Evolutionary conservation across 2,113 vertebrate genomes (phyloP), one percentile per base, ranked within the genome.

Genomic region (Lichenostomus cassidix): DNA sequence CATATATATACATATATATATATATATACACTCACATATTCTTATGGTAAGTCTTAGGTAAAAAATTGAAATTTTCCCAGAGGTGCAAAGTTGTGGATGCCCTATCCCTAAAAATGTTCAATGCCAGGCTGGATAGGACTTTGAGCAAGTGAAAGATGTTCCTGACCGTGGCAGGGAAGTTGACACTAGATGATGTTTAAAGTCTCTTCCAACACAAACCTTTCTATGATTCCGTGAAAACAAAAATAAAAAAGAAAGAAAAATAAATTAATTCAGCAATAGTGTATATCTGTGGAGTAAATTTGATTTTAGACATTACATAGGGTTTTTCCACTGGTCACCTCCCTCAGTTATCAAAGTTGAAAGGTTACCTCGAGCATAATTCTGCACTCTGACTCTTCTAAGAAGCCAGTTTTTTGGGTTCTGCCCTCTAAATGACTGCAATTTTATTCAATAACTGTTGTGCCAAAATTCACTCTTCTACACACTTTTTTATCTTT

Each of bases 221-320:
- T 62, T 62, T 79, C 29, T 18, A 35, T 2, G 1, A 55, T 35
- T 47, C 13, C 49, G 25, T 56, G 29, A 35, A 69, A 68, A 37
- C 0, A 55, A 68, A 67, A 16, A 22, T 18, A 4, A 13, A 46
- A 67, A 55, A 91, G 29, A 1, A 5, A 1, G 0, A 8, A 59
- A 74, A 55, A 52, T 12, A 3, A 18, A 41, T 35, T 5, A 23
- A 27, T 14, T 41, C 8, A 50, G 4, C 27, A 29, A 14, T 33
- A 60, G 1, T 3, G 2, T 33, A 25, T 39, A 29, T 4, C 5
- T 25, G 4, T 55, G 24, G 8, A 86, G 4, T 37, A 53, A 42
- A 5, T 29, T 19, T 53, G 10, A 2, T 2, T 83, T 86, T 69
- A 69, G 29, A 5, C 4, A 4, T 74, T 60, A 16, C 12, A 10